Evolutionary conservation across 1,140 invertebrate species (phyloP), one percentile per base, ranked within the genome.

Genomic region (Brachionus koreanus): DNA sequence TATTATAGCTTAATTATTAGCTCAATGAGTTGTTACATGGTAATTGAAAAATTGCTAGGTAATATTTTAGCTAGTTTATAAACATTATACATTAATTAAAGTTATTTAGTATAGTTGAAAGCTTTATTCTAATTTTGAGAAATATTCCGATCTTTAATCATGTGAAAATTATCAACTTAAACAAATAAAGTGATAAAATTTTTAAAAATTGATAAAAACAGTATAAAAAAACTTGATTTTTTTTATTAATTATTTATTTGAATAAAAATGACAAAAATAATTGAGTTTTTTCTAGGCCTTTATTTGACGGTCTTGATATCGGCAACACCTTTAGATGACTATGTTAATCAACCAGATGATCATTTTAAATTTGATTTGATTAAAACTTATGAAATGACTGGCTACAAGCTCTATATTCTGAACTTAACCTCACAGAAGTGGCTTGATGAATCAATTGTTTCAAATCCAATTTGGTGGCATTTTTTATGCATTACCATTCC

Each of bases 341-440:
- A 83, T 23, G 69, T 83, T 25, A 52, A 83, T 49, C 46, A 46
- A 75, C 43, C 69, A 19, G 82, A 74, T 75, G 79, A 25, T 29
- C 57, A 75, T 42, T 42, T 42, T 29, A 63, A 61, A 23, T 79
- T 83, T 72, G 81, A 83, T 52, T 69, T 83, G n/a, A 63, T 85
- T 1, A 83, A 82, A 13, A 82, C 82, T 2, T 82, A 82, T 67
- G 43, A 82, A 3, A 85, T 85, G 6, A 83, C 83, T 0, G 84
- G 81, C 29, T 86, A 85, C 65, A 86, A 83, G 10, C 43, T 86
- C 12, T 86, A 86, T 82, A 85, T 74, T 12, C 43, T 86, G 33
- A 86, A 86, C 67, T 85, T 86, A 84, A 86, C 86, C 4, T 86
- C 86, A 43, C 86, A 86, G 37, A 86, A 84, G 69, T 86, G 86